Base-by-base conservation (phyloP, 2,113 vertebrate species). In the Probosciger aterrimus region DNA sequence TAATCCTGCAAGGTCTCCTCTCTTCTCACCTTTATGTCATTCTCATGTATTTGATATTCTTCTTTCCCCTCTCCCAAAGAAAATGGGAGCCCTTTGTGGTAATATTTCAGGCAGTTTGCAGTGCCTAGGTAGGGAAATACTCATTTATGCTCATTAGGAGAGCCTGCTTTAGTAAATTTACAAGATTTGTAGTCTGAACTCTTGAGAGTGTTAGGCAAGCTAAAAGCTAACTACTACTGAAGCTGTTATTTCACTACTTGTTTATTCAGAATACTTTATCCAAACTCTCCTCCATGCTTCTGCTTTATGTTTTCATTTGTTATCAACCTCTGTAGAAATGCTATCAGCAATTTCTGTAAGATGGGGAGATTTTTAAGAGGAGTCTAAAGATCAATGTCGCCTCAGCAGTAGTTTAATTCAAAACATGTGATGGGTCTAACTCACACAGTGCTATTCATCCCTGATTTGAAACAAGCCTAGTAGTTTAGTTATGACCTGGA, bases 351-450 rank as follows among this genome's bases (percentile, higher is more conserved):
- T 60, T 89, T 68, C 44, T 68, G 24, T 83, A 83, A 63, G 33
- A 50, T 17, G 35, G 10, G 11, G 49, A 90, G 68, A 92, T 88
- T 94, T 96, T 93, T 68, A 78, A 18, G 63, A 67, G 46, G 41
- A 93, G 41, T 63, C 64, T 86, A 67, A 71, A 83, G 76, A 95
- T 86, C 77, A 95, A 11, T 15, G 57, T 81, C 65, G 76, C 52
- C 77, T 95, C 83, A 88, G 86, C 62, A 75, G 9, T 79, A 83
- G 49, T 92, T 97, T 93, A 86, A 92, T 95, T 92, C 86, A 86
- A 93, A 95, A 79, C 68, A 75, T 78, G 83, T 90, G 91, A 90
- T 57, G n/a, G 31, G 25, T 79, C 90, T 95, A 93, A 91, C 86
- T 95, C 87, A 95, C 64, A 53, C 33, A 50, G 41, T 41, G 75